Base-by-base conservation (phyloP, 2,797 vertebrate species). In the Otolemur crassicaudatus region DNA sequence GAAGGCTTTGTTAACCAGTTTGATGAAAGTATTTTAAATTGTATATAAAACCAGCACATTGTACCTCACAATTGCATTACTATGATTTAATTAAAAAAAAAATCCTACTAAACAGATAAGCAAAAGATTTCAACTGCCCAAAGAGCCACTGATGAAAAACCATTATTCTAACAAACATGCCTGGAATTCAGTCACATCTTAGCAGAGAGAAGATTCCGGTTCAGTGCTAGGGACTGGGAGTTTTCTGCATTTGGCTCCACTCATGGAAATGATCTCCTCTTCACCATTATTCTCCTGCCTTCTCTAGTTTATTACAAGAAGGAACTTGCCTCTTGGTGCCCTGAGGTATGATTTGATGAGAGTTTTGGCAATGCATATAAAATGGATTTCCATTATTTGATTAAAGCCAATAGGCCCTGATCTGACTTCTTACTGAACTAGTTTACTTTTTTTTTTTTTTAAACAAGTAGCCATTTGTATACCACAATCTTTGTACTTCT, bases 141-240 rank as follows among this genome's bases (percentile, higher is more conserved):
- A 97, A 96, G 49, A 91, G 91, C 76, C 90, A 53, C 60, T 88
- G 97, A 73, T 53, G 93, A 95, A 84, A 98, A 98, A 97, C 95
- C 97, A 89, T 91, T 87, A 65, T 94, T 95, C 83, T 92, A 98
- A 97, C 60, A 94, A 98, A 96, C 86, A 97, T 94, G 97, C 93
- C 94, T 98, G 97, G 96, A 98, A 96, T 81, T 83, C 97, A 93
- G 96, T 97, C 97, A 96, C 81, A 85, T 97, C 91, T 61, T 97
- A 7, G 46, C 82, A 0, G 0, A 80, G 93, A 91, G 86, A 83
- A 76, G 90, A 6, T 46, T 98, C 23, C 72, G 67, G 77, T 96
- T 96, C 88, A 84, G 87, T 19, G 79, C 79, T 92, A 87, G 56
- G 65, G 86, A 63, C 83, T 89, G 67, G n/a, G 53, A 81, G 79